These are phyloP conservation scores for Acanthosoma haemorrhoidale DNA, from an alignment of 2,888 invertebrate genomes.

Conservation along the genomic window DNA sequence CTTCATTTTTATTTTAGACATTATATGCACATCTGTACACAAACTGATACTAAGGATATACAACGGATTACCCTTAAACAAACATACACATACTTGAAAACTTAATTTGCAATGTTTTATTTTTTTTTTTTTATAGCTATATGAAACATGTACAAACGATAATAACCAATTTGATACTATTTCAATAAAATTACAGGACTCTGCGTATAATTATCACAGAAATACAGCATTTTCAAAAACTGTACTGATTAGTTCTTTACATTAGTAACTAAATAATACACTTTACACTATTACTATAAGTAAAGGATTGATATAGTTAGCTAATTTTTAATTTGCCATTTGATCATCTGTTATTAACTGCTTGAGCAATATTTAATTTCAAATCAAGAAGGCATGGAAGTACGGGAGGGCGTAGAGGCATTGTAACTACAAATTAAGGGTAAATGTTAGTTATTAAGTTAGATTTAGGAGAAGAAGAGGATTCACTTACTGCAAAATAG, in stretches of 20 bases:
- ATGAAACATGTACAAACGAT: neutral
- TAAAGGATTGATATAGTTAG: no score
- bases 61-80: constrained; percentile 11
- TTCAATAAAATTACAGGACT: neutral
- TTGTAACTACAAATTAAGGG: no score
- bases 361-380: constrained; percentile 2
- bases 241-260: no score
- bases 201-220: neutral
- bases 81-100: neutral
- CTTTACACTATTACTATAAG: no score
- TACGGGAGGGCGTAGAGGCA: no score
- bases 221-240: no score
- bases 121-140: neutral
- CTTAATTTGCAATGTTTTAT: constrained; percentile 12
- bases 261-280: no score
- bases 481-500: no score
- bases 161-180: neutral
- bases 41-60: constrained; percentile 14
- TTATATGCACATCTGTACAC: constrained; percentile 18
- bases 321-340: neutral
- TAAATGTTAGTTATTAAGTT: no score
- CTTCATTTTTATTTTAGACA: constrained; percentile 17
- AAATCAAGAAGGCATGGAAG: neutral
- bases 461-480: no score
- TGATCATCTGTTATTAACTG: neutral